Base-by-base conservation (phyloP, 37 sponge, comb jelly and placozoan genomes). In the Spongia lamella region DNA sequence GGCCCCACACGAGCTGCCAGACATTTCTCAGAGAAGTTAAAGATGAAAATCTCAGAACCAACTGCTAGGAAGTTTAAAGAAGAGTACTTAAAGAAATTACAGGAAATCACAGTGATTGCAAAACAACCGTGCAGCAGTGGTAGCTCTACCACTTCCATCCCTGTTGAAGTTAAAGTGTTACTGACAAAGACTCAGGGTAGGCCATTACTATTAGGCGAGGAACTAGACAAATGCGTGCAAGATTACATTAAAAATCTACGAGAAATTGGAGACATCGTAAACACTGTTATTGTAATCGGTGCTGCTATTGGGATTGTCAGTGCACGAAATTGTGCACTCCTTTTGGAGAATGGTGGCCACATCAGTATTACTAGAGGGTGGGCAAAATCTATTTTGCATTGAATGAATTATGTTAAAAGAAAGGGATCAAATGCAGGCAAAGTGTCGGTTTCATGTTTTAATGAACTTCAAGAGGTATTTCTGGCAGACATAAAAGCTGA, bases 291-390 rank as follows among this genome's bases (percentile, higher is more conserved):
- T 54, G 88, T 64, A 22, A 63, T 87, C 57, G 77, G 78, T 40
- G 81, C 72, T 56, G 88, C 78, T 6, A 58, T 66, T n/a, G 81
- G 88, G 31, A 87, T 82, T 26, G 30, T 86, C 1, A 37, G 68
- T 56, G 4, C 63, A 0, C 40, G 63, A 47, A 56, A 81, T 22
- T 61, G 2, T 6, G 29, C 76, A 1, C 60, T 67, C 34, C 56
- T 87, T 15, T 17, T 4, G n/a, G 66, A 82, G 59, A 69, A 61
- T 56, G 79, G 79, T 38, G 89, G 84, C 32, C 39, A 24, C 19
- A 16, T 88, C 4, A 55, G 22, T 1, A 20, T 86, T 5, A 72
- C 53, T 43, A 63, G 38, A 54, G 25, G 60, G n/a, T 85, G 79
- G 86, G 86, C 86, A 7, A 38, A 79, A 24, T 85, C n/a, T n/a